Conservation (phyloP, 2,888 invertebrate genomes). For the Platerodrilus igneus region DNA sequence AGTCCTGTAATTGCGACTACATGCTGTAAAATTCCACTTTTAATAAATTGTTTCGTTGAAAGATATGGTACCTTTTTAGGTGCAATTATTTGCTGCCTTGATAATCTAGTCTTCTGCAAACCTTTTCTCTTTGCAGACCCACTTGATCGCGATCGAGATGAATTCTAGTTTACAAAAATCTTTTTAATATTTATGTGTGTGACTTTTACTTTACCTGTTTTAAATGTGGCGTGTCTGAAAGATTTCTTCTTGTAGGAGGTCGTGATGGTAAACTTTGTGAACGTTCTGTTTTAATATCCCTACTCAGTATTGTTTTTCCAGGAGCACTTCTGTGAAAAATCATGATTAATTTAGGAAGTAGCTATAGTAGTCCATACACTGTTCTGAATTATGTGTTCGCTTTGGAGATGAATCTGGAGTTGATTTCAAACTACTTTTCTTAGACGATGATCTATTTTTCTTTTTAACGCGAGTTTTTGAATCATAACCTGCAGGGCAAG, state of each 20-base stretch:
- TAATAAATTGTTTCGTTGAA: too few species aligned
- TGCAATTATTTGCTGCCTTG: too few species aligned
- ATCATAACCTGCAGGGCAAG: slow-evolving; percentile 36
- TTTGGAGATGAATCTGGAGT: slow-evolving; percentile 1
- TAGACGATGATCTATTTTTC: slow-evolving; percentile 13
- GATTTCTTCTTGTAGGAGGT: slow-evolving; percentile 26
- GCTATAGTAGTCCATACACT: too few species aligned
- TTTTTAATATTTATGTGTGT: slow-evolving; percentile 1
- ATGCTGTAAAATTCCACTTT: too few species aligned
- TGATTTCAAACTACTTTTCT: slow-evolving; percentile 3
- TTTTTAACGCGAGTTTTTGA: slow-evolving; percentile 19
- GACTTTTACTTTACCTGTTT: neutral
- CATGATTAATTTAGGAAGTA: too few species aligned
- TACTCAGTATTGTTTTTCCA: too few species aligned
- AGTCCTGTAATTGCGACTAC: too few species aligned
- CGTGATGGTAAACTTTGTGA: slow-evolving; percentile 23
- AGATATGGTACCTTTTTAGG: too few species aligned
- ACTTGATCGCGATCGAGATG: slow-evolving; percentile 10
- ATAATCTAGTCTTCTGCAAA: slow-evolving; percentile 6
- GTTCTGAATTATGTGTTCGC: slow-evolving; percentile 5
- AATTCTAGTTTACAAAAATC: slow-evolving; percentile 18
- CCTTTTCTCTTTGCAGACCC: slow-evolving; percentile 5
- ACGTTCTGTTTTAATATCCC: too few species aligned
- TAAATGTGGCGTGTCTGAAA: slow-evolving; percentile 17
- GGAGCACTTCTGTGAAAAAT: too few species aligned